These are phyloP conservation scores for Drosophila subquinaria DNA, from an alignment of 2,888 invertebrate species.

Conservation along the genomic window DNA sequence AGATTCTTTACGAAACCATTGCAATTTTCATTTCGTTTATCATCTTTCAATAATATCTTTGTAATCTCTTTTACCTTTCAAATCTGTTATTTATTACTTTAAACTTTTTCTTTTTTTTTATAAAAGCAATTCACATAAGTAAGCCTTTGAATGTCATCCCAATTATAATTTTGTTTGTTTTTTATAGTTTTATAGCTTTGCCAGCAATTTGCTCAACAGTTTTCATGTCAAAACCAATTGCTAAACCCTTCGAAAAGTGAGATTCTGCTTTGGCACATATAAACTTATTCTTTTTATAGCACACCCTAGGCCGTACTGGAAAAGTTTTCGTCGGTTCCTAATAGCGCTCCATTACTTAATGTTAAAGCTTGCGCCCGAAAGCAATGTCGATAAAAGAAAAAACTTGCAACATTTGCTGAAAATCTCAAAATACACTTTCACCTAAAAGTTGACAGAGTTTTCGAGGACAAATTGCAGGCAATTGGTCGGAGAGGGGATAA, in stretches of 20 bases:
- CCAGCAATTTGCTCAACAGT: slow-evolving; percentile 22
- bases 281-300: slow-evolving; percentile 35
- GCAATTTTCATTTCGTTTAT: background rate
- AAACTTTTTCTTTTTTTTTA: too few species aligned
- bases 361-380: slow-evolving; percentile 60
- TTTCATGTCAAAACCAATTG: slow-evolving; percentile 21
- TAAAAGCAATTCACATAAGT: too few species aligned
- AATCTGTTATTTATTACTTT: background rate
- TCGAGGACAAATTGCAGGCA: slow-evolving; percentile 47
- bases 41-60: background rate
- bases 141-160: background rate
- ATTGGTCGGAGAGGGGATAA: slow-evolving; percentile 18
- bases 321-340: slow-evolving; percentile 52
- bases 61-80: background rate
- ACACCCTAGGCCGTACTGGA: slow-evolving; percentile 33
- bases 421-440: slow-evolving; percentile 64
- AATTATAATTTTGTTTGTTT: slow-evolving; percentile 14
- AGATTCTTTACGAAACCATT: background rate
- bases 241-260: slow-evolving; percentile 24
- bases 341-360: slow-evolving; percentile 74
- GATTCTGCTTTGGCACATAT: slow-evolving; percentile 14
- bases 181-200: slow-evolving; percentile 26
- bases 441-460: slow-evolving; percentile 69
- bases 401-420: slow-evolving; percentile 65
- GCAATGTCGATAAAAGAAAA: slow-evolving; percentile 53